Conservation (phyloP, 2,113 vertebrate species). For the Vulpes vulpes region DNA sequence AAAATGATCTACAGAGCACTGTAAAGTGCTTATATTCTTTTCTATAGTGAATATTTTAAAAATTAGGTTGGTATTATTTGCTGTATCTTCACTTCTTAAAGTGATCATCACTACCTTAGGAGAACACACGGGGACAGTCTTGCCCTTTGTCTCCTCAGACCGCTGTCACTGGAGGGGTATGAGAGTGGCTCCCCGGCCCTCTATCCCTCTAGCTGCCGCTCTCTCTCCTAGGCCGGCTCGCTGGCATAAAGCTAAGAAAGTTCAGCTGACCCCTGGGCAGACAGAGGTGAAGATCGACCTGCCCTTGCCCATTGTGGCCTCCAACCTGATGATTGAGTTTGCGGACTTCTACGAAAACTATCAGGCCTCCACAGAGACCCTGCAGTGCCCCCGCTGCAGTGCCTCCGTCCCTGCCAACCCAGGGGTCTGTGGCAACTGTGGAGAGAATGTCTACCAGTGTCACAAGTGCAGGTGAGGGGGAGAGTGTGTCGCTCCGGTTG, state of each 20-base stretch:
- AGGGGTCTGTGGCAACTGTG: conserved; percentile 98
- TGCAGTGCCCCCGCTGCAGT: conserved; percentile 98
- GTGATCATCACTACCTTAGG: background rate
- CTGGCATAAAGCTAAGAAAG: conserved; percentile 99
- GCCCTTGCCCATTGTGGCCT: conserved; percentile 97
- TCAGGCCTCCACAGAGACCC: conserved; percentile 98
- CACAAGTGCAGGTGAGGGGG: conserved; percentile 96
- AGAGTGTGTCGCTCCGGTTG: fast-evolving
- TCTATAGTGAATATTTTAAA: background rate
- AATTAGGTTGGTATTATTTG: background rate
- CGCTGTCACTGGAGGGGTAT: background rate
- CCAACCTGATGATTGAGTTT: conserved; percentile 99
- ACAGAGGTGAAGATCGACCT: conserved; percentile 99
- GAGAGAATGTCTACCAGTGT: conserved; percentile 98
- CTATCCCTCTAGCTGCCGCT: fast-evolving
- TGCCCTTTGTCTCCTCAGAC: background rate
- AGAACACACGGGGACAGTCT: background rate
- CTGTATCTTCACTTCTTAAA: background rate
- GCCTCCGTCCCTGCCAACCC: conserved; percentile 98
- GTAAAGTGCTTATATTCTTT: background rate
- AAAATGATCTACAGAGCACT: background rate
- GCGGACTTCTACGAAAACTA: conserved; percentile 99
- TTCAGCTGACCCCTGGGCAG: conserved; percentile 97
- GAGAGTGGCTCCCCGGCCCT: fast-evolving
- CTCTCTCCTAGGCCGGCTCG: conserved; percentile 92